phyloP scores from a whole-genome alignment of 2,888 invertebrate genomes.

The Pseudococcus jackbeardsleyi region DNA sequence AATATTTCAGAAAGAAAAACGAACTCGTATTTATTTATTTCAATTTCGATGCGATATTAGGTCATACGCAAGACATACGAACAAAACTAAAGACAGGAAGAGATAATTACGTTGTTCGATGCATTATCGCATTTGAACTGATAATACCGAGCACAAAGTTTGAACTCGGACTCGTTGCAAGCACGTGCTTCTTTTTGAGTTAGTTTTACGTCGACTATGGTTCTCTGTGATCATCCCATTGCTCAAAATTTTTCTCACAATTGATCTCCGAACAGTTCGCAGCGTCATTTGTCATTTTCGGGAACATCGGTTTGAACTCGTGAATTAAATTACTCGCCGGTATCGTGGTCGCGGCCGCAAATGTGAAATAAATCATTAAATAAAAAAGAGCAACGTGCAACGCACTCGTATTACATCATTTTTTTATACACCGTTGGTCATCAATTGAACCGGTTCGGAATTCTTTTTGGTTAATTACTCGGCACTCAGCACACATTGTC shows the following conservation, averaged over 20 bases:
- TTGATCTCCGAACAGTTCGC: too few species aligned
- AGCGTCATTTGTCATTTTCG: too few species aligned
- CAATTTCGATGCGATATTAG: not conserved
- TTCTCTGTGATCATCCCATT: too few species aligned
- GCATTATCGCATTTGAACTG: constrained; percentile 2
- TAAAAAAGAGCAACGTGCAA: not conserved
- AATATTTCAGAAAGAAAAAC: not conserved
- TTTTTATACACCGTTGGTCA: constrained; percentile 13
- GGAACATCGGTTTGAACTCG: not conserved
- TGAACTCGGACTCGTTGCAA: not conserved
- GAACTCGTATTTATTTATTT: not conserved
- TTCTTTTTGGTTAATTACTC: constrained; percentile 41
- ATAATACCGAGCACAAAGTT: not conserved
- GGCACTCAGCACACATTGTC: not conserved
- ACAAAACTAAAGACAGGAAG: not conserved
- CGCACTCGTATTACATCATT: constrained; percentile 21
- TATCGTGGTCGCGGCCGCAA: not conserved
- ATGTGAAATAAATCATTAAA: constrained; percentile 29
- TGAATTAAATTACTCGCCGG: not conserved
- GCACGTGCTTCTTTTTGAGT: not conserved
- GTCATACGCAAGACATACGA: not conserved
- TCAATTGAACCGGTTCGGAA: constrained; percentile 45
- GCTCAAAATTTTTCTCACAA: too few species aligned
- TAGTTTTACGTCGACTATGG: not conserved
- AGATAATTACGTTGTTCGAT: not conserved